A percentile compares a stretch with the other conserved stretches of the same genome.
Evolutionary conservation across 2,888 invertebrate genomes (phyloP).

Genomic region (Zonitis immaculata): DNA sequence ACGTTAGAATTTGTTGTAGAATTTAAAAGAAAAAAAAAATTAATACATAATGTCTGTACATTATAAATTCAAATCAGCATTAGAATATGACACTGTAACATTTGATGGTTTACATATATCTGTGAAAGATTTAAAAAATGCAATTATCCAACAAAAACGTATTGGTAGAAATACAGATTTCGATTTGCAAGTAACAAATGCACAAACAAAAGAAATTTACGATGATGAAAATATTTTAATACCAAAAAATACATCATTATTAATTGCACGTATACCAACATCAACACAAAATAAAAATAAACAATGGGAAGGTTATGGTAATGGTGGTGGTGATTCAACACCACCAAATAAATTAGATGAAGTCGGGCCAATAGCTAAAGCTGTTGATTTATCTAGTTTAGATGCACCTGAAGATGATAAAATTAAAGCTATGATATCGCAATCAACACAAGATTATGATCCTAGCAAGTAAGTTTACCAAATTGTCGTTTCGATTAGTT

Average conservation of each 20-base stretch:
- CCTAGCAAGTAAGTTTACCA: slow-evolving; percentile 89
- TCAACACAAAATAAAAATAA: slow-evolving; percentile 67
- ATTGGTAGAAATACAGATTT: slow-evolving; percentile 92
- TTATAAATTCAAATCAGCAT: slow-evolving; percentile 96
- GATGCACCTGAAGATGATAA: slow-evolving; percentile 97
- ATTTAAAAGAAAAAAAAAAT: no score
- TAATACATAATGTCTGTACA: slow-evolving; percentile 93
- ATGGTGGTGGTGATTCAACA: slow-evolving; percentile 45
- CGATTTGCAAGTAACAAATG: slow-evolving; percentile 94
- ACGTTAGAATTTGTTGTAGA: no score
- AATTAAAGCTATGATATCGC: slow-evolving; percentile 95
- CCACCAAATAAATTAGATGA: slow-evolving; percentile 46
- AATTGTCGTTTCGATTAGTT: no score
- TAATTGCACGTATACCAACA: slow-evolving; percentile 89
- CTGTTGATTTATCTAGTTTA: slow-evolving; percentile 80
- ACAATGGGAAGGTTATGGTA: slow-evolving; percentile 59
- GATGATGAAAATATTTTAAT: slow-evolving; percentile 85
- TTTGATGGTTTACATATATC: slow-evolving; percentile 97
- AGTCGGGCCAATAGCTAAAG: slow-evolving; percentile 55
- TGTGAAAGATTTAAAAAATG: slow-evolving; percentile 89
- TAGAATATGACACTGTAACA: slow-evolving; percentile 93
- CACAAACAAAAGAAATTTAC: slow-evolving; percentile 96
- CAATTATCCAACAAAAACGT: slow-evolving; percentile 91
- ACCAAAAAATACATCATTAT: slow-evolving; percentile 95
- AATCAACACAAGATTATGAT: slow-evolving; percentile 95